Evolutionary conservation across 2,888 invertebrate genomes (phyloP).

Genomic region (Drosophila quinaria): DNA sequence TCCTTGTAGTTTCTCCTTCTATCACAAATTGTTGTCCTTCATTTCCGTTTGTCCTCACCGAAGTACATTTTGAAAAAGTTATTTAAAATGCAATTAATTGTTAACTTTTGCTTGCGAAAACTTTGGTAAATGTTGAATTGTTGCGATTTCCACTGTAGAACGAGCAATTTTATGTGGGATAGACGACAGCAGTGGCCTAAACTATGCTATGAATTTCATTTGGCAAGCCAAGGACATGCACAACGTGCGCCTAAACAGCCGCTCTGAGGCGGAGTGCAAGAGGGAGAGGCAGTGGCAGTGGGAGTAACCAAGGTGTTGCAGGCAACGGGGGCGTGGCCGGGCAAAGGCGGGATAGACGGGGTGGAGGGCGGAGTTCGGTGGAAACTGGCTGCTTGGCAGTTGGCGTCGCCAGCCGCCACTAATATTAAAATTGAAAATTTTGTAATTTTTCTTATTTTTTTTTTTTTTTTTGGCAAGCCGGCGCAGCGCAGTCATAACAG

Average conservation of each 20-base stretch:
- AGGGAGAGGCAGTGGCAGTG: slow-evolving; percentile 5
- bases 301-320: slow-evolving; percentile 39
- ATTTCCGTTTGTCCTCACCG: slow-evolving; percentile 11
- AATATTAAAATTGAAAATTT: slow-evolving; percentile 82
- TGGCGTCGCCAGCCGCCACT: slow-evolving; percentile 75
- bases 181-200: slow-evolving; percentile 60
- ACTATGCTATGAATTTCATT: slow-evolving; percentile 80
- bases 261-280: slow-evolving; percentile 16
- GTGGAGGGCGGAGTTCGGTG: not conserved
- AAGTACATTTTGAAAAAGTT: slow-evolving; percentile 11
- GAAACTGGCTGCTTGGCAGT: slow-evolving; percentile 58
- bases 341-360: not conserved
- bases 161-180: slow-evolving; percentile 34
- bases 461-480: slow-evolving; percentile 75
- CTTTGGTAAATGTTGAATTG: slow-evolving; percentile 18
- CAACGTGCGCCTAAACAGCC: slow-evolving; percentile 77
- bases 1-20: not conserved
- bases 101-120: slow-evolving; percentile 11
- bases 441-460: slow-evolving; percentile 77
- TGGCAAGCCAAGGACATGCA: slow-evolving; percentile 80
- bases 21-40: slow-evolving; percentile 12
- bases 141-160: slow-evolving; percentile 55
- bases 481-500: slow-evolving; percentile 78
- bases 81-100: slow-evolving; percentile 24
- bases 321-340: not conserved